Evolutionary conservation across 2,888 invertebrate species (phyloP), one percentile per base, ranked within the genome.

Genomic region (Drosophila emarginata): DNA sequence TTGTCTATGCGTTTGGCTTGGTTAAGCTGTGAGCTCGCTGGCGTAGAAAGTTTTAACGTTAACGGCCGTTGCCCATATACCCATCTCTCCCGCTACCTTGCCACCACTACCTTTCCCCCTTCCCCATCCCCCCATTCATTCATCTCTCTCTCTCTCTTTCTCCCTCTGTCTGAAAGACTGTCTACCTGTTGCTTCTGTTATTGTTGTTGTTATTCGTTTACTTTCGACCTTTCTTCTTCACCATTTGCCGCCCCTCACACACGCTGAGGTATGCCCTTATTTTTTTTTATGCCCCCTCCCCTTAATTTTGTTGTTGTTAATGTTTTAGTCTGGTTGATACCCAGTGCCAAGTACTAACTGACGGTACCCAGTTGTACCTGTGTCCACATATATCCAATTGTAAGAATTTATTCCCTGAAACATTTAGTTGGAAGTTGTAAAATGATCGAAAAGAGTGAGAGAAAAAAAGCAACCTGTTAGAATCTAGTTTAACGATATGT

Each of bases 1-100:
- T 71, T 61, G 57, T 66, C 56, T 37, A 23, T 61, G 70, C 75
- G 83, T 83, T 83, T 83, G 83, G 83, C 83, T 86, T 82, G 83
- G 83, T 80, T 82, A 86, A 83, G 82, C 82, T 45, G 21, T 45
- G 45, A 45, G 45, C 45, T 45, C 45, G 83, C 76, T 82, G 79
- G 81, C 79, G 84, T 82, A 82, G 82, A 82, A 82, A 82, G 82
- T 82, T 86, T 82, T 80, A 79, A 79, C 76, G 79, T 84, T 81
- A 86, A 86, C 86, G 84, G 79, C 69, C 80, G 77, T 59, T 66
- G 68, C 50, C 67, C 63, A 63, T 74, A 66, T 32, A 65, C 66
- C 77, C 75, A 26, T 37, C 50, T 28, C 68, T 52, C 78, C 64
- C 60, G 68, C 68, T 65, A 50, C 50, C 40, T 51, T 32, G 58